Conservation (phyloP, 2,888 invertebrate species). For the Sesia bembeciformis region DNA sequence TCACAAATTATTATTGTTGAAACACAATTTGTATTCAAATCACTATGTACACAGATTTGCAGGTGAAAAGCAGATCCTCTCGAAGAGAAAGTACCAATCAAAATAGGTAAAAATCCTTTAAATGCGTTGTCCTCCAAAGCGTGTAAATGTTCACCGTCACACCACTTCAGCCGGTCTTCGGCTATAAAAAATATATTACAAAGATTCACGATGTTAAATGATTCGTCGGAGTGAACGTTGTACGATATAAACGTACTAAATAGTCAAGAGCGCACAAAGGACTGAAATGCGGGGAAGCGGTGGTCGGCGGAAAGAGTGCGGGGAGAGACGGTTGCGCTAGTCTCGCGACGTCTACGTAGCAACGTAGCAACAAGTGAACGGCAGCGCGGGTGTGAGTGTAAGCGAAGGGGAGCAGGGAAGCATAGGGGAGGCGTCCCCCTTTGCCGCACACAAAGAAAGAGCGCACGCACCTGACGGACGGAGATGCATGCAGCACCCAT, state of each 20-base stretch:
- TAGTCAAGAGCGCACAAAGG: conserved; percentile 66
- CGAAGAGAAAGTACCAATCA: background rate
- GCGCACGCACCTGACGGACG: conserved; percentile 5
- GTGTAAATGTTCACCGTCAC: background rate
- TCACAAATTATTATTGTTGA: background rate
- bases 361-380: conserved; percentile 69
- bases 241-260: conserved; percentile 43
- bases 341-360: conserved; percentile 35
- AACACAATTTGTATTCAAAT: background rate
- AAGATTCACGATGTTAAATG: conserved; percentile 43
- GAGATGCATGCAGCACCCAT: conserved; percentile 22
- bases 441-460: conserved; percentile 51
- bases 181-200: conserved; percentile 9
- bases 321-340: conserved; percentile 49
- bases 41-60: background rate
- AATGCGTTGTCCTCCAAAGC: background rate
- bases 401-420: conserved; percentile 24
- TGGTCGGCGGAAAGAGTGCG: conserved; percentile 11
- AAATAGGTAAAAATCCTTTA: background rate
- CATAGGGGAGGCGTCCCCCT: conserved; percentile 36
- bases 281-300: conserved; percentile 61
- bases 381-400: conserved; percentile 43
- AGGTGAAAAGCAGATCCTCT: background rate
- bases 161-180: background rate
- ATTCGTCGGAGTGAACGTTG: conserved; percentile 30